Evolutionary conservation across 1,140 invertebrate genomes (phyloP).

Genomic region (Heliconius melpomene): DNA sequence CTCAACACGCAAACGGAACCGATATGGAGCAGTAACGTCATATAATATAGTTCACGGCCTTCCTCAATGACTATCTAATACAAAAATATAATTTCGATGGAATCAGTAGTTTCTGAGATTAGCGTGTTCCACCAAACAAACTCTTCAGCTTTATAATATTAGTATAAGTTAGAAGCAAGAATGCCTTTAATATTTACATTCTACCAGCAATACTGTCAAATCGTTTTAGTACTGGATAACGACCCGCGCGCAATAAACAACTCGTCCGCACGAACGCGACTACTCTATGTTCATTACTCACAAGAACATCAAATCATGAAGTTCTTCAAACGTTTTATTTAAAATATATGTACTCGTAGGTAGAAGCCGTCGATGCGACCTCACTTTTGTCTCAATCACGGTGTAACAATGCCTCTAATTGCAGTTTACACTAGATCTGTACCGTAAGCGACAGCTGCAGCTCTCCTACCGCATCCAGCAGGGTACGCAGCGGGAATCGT

Average conservation of each 20-base stretch:
- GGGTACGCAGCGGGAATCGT: no score
- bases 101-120: no score
- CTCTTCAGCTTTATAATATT: neutral
- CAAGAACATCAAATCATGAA: neutral
- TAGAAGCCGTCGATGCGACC: neutral
- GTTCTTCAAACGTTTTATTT: no score
- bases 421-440: neutral
- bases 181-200: neutral
- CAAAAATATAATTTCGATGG: no score
- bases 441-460: neutral
- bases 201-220: neutral
- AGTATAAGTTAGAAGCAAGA: neutral
- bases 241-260: neutral
- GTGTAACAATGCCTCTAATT: slow-evolving; percentile 1
- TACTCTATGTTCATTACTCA: neutral
- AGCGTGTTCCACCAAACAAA: no score
- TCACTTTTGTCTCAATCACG: neutral
- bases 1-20: no score
- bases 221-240: neutral
- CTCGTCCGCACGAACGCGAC: neutral
- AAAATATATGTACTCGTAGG: no score
- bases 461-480: no score
- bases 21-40: no score
- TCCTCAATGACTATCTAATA: no score
- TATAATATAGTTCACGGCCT: no score